A percentile compares a stretch with the other conserved stretches of the same genome.
These are phyloP conservation scores for Plectrocnemia conspersa DNA, from an alignment of 1,140 invertebrate genomes.

Conservation along the genomic window DNA sequence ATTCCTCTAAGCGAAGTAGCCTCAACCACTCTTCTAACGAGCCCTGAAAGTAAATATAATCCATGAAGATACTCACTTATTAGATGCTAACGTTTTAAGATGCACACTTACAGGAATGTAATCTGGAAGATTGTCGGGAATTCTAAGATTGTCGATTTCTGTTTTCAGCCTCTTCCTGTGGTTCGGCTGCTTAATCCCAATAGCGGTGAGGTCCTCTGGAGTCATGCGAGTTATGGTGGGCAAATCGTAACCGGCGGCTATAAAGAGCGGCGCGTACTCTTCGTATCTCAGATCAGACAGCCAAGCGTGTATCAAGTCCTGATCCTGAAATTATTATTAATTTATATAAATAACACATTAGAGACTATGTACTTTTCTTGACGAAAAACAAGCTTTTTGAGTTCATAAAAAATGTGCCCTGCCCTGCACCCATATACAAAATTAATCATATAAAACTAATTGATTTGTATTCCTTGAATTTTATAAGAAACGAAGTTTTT, in stretches of 20 bases:
- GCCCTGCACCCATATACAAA: too few species aligned
- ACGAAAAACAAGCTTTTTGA: too few species aligned
- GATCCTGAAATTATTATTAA: constrained; percentile 69
- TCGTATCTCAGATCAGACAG: constrained; percentile 91
- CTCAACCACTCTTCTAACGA: constrained; percentile 91
- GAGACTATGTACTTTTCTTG: too few species aligned
- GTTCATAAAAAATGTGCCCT: too few species aligned
- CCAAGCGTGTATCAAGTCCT: constrained; percentile 92
- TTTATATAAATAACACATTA: too few species aligned
- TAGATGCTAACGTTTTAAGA: not conserved
- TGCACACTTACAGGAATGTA: constrained; percentile 75
- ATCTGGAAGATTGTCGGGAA: constrained; percentile 88
- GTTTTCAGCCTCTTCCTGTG: constrained; percentile 93
- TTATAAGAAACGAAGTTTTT: too few species aligned
- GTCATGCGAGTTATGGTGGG: constrained; percentile 97
- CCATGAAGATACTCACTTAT: not conserved
- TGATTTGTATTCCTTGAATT: too few species aligned
- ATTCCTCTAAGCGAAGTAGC: constrained; percentile 85
- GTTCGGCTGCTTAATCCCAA: constrained; percentile 94
- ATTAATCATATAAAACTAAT: too few species aligned
- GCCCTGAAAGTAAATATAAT: constrained; percentile 54
- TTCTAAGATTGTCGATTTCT: constrained; percentile 91
- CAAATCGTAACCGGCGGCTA: constrained; percentile 95
- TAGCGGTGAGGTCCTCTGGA: constrained; percentile 84
- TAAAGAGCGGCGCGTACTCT: constrained; percentile 91